phyloP scores from a whole-genome alignment of 2,113 vertebrate species.

The Xiphophorus couchianus region DNA sequence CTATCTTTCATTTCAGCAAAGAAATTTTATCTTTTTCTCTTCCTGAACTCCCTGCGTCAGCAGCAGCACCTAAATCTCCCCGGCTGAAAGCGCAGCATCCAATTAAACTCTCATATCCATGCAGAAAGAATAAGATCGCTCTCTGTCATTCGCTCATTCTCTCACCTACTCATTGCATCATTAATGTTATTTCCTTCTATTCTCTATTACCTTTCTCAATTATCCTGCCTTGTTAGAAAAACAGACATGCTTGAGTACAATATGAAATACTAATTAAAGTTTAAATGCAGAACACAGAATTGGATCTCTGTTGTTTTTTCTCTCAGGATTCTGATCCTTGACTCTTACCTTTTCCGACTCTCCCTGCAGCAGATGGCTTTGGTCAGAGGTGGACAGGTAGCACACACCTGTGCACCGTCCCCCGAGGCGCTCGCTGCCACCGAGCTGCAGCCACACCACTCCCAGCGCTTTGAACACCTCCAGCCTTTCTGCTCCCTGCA shows the following conservation, averaged over 20 bases:
- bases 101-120: conserved; percentile 74
- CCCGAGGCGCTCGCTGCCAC: conserved; percentile 31
- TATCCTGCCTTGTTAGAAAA: conserved; percentile 53
- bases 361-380: conserved; percentile 76
- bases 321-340: conserved; percentile 22
- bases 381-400: conserved; percentile 82
- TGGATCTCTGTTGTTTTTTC: conserved; percentile 34
- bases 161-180: conserved; percentile 47
- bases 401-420: conserved; percentile 72
- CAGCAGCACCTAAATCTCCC: conserved; percentile 57
- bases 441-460: conserved; percentile 6
- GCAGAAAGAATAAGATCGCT: conserved; percentile 55
- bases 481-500: conserved; percentile 33
- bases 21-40: conserved; percentile 72
- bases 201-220: conserved; percentile 57
- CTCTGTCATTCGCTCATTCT: conserved; percentile 27
- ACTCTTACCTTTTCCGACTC: conserved; percentile 4
- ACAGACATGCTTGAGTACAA: conserved; percentile 32
- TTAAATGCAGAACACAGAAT: conserved; percentile 43
- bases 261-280: conserved; percentile 52
- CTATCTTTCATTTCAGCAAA: conserved; percentile 67
- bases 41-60: conserved; percentile 73
- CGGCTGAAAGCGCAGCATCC: conserved; percentile 56
- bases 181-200: conserved; percentile 53
- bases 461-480: conserved; percentile 21